A percentile compares a stretch with the other conserved stretches of the same genome.
phyloP scores from a whole-genome alignment of 2,113 vertebrate species.

The western clawed frog (Xenopus tropicalis) region UCB_Xtro_10.0 CM004446.2:51229501-51230000 shows the following conservation, averaged over 20 bases:
- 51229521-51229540: constrained; percentile 93
- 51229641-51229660: constrained; percentile 80
- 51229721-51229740: constrained; percentile 94
- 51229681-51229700: constrained; percentile 95
- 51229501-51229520: constrained; percentile 91
- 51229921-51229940: no score
- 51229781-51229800: constrained; percentile 56
- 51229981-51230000: no score
- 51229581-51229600: constrained; percentile 90
- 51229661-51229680: constrained; percentile 88
- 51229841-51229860: no score
- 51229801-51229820: no score
- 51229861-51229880: no score
- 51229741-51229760: constrained; percentile 94
- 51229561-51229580: constrained; percentile 89
- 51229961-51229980: no score
- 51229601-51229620: constrained; percentile 79
- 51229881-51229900: no score
- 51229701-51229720: constrained; percentile 94
- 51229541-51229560: constrained; percentile 89
- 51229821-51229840: no score
- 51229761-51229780: constrained; percentile 95
- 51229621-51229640: constrained; percentile 77
- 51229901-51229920: no score
- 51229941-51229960: no score